These are phyloP conservation scores for Acronicta aceris DNA, from an alignment of 2,888 invertebrate species.

Conservation along the genomic window DNA sequence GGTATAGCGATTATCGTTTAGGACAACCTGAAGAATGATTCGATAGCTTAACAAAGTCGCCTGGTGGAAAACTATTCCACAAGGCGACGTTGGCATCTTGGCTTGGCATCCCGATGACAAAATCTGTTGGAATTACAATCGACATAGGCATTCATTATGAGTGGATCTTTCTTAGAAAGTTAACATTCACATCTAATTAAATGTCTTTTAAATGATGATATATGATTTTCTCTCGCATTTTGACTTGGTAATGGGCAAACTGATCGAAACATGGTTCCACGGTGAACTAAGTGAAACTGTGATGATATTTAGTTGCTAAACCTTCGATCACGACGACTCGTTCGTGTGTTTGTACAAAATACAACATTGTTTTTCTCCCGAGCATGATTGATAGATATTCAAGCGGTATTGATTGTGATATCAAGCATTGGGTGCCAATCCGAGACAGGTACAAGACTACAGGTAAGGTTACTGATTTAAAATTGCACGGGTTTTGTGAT, in stretches of 20 bases:
- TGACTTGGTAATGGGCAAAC: no score
- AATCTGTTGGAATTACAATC: background rate
- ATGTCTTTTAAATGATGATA: no score
- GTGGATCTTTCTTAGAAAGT: no score
- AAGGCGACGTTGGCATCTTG: no score
- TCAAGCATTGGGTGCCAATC: constrained; percentile 48
- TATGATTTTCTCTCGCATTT: no score
- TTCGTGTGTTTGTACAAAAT: constrained; percentile 18
- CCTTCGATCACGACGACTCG: constrained; percentile 7
- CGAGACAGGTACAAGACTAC: constrained; percentile 47
- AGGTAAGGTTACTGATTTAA: constrained; percentile 7
- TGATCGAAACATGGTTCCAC: no score
- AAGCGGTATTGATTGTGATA: constrained; percentile 53
- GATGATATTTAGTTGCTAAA: background rate
- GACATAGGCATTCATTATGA: background rate
- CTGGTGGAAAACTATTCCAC: background rate
- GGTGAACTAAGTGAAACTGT: no score
- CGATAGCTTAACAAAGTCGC: background rate
- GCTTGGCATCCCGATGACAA: background rate
- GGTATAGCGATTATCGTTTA: constrained; percentile 13
- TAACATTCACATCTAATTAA: no score
- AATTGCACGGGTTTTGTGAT: constrained; percentile 21
- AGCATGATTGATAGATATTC: constrained; percentile 43
- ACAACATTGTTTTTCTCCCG: constrained; percentile 26
- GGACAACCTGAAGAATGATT: background rate